phyloP scores from a whole-genome alignment of 2,797 vertebrate species.

The Chelidonichthys spinosus region DNA sequence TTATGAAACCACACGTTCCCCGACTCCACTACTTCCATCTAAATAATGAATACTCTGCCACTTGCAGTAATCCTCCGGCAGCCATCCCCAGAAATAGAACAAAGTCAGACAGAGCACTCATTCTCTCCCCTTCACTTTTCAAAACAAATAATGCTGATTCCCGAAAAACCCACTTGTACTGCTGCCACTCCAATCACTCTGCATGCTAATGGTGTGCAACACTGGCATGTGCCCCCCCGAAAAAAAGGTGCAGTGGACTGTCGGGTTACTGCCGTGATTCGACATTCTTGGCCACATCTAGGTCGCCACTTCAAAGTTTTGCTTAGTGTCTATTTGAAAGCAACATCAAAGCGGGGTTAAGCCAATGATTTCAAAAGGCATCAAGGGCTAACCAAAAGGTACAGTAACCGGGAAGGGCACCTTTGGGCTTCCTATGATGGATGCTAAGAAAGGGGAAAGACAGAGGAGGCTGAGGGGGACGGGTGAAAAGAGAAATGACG shows the following conservation, averaged over 20 bases:
- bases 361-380: slow-evolving; percentile 75
- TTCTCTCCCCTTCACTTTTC: slow-evolving; percentile 71
- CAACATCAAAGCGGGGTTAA: slow-evolving; percentile 78
- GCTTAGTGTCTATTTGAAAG: slow-evolving; percentile 71
- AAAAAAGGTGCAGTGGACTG: slow-evolving; percentile 2
- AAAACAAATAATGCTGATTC: slow-evolving; percentile 78
- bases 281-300: slow-evolving; percentile 62
- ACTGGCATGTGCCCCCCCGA: slow-evolving; percentile 22
- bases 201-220: slow-evolving; percentile 38
- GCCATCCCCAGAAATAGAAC: slow-evolving; percentile 82
- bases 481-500: slow-evolving; percentile 55
- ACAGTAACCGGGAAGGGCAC: slow-evolving; percentile 78
- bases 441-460: slow-evolving; percentile 72
- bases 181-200: slow-evolving; percentile 16
- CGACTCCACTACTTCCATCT: slow-evolving; percentile 76
- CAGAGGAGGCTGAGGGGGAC: slow-evolving; percentile 30
- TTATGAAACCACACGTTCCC: slow-evolving; percentile 78
- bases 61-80: slow-evolving; percentile 83
- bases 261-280: slow-evolving; percentile 45
- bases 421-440: slow-evolving; percentile 77
- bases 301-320: slow-evolving; percentile 72
- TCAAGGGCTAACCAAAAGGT: slow-evolving; percentile 70
- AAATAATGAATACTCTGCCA: slow-evolving; percentile 87
- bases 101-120: slow-evolving; percentile 73
- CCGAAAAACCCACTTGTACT: slow-evolving; percentile 47